Conservation (phyloP, 2,888 invertebrate genomes). For the Pollenia amentaria region DNA sequence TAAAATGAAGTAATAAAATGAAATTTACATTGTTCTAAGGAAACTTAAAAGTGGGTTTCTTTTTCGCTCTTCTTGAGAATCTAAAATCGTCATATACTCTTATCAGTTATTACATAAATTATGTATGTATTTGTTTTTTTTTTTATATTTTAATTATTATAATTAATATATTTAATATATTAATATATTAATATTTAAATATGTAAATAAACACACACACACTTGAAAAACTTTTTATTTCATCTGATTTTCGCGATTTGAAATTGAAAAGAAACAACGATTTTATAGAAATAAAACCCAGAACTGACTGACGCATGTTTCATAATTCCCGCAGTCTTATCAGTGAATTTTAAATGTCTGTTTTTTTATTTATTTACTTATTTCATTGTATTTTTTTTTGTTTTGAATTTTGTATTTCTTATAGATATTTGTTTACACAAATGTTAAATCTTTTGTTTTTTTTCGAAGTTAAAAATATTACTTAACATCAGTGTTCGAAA, state of each 20-base stretch:
- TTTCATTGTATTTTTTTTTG: not conserved
- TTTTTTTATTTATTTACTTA: not conserved
- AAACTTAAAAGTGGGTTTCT: not conserved
- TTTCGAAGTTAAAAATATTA: not conserved
- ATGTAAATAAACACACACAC: too few species aligned
- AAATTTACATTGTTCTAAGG: constrained; percentile 22
- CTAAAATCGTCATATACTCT: not conserved
- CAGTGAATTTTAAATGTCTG: constrained; percentile 23
- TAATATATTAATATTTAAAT: too few species aligned
- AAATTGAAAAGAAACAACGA: constrained; percentile 8
- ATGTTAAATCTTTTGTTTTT: constrained; percentile 13
- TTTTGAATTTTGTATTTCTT: not conserved
- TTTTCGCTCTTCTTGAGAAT: not conserved
- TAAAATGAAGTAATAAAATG: constrained; percentile 11
- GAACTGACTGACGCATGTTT: constrained; percentile 36
- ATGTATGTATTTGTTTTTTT: not conserved
- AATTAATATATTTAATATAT: too few species aligned
- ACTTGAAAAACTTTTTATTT: not conserved
- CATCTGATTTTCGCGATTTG: not conserved
- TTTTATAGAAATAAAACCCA: constrained; percentile 7
- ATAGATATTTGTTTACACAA: constrained; percentile 38
- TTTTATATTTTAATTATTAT: too few species aligned
- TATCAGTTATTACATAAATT: constrained; percentile 14
- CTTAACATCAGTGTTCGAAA: too few species aligned
- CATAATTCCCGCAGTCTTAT: constrained; percentile 44